Conservation (phyloP, 2,797 vertebrate genomes). For the Galago senegalensis region DNA sequence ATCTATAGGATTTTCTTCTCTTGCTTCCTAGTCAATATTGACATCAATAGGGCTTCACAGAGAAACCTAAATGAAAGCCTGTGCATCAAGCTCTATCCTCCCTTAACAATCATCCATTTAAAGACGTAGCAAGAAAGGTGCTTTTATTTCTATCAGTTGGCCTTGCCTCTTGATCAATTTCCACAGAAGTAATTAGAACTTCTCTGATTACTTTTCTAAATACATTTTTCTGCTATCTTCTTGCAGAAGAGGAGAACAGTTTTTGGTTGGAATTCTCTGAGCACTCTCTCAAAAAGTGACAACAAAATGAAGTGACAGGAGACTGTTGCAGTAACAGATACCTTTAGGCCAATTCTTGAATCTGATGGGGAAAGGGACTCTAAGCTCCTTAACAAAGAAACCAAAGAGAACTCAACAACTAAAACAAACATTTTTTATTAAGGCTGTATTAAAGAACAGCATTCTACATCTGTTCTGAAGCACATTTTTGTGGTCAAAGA, state of each 20-base stretch:
- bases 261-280: constrained; percentile 2
- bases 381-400: not conserved
- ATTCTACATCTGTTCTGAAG: not conserved
- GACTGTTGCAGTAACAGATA: not conserved
- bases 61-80: constrained; percentile 20
- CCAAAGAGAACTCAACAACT: not conserved
- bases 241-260: not conserved
- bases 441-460: not conserved
- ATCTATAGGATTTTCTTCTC: constrained; percentile 23
- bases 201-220: not conserved
- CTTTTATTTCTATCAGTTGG: not conserved
- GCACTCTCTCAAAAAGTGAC: not conserved
- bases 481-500: not conserved
- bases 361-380: not conserved
- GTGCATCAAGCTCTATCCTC: not conserved
- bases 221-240: not conserved
- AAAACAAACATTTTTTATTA: constrained; percentile 4
- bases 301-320: not conserved
- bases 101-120: constrained; percentile 19
- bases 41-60: not conserved
- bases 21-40: constrained; percentile 33
- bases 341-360: too few relatives aligned
- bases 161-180: constrained; percentile 41
- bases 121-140: not conserved
- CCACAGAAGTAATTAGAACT: not conserved